phyloP scores from a whole-genome alignment of 2,113 vertebrate species.

The Lagopus leucura region DNA sequence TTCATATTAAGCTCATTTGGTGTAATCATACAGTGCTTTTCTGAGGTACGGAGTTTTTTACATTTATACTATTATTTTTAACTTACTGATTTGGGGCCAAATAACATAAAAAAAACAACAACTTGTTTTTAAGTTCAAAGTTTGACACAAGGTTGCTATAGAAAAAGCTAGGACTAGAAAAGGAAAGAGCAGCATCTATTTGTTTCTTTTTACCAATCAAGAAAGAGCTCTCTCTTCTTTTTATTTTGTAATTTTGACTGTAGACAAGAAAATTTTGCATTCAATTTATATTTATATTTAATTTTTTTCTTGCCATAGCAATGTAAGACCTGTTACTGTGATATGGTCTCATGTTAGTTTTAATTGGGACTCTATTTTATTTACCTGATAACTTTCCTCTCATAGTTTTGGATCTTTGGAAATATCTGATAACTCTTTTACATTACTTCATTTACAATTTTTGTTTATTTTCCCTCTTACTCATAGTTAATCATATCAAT shows the following conservation, averaged over 20 bases:
- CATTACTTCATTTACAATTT: conserved; percentile 70
- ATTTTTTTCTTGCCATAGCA: conserved; percentile 32
- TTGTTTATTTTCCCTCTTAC: conserved; percentile 55
- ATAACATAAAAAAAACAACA: not conserved
- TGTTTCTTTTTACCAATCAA: conserved; percentile 31
- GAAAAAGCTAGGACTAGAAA: not conserved
- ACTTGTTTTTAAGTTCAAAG: not conserved
- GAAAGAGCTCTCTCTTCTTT: conserved; percentile 68
- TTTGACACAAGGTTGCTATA: not conserved
- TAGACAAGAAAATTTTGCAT: conserved; percentile 37
- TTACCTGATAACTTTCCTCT: conserved; percentile 80
- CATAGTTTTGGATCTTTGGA: conserved; percentile 64
- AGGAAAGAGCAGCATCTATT: not conserved
- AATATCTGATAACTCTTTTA: conserved; percentile 71
- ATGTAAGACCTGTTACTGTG: conserved; percentile 24
- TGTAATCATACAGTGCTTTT: conserved; percentile 27
- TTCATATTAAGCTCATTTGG: conserved; percentile 58
- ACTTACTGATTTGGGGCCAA: not conserved
- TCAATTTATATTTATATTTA: conserved; percentile 31
- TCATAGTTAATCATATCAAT: conserved; percentile 65
- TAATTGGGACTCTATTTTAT: conserved; percentile 69
- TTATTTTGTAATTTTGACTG: not conserved
- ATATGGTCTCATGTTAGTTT: conserved; percentile 59
- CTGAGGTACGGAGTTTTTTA: not conserved
- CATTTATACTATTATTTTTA: not conserved